These are phyloP conservation scores for Hydrocynus forskahlii DNA, from an alignment of 2,797 vertebrate genomes.

Conservation along the genomic window DNA sequence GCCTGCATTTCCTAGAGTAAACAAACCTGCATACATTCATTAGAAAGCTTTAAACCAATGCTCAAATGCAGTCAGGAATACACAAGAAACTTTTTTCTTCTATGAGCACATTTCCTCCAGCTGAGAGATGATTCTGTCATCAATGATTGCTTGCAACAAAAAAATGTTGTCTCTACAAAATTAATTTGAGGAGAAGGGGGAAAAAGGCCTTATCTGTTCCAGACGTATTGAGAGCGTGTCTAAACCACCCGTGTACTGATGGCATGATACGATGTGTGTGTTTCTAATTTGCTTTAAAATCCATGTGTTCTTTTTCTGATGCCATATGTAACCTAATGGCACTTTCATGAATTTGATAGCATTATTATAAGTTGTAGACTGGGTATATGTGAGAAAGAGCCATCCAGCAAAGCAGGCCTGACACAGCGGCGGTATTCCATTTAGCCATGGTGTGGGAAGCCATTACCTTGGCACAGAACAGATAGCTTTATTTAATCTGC, in stretches of 20 bases:
- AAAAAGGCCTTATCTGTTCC: conserved; percentile 49
- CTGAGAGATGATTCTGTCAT: conserved; percentile 75
- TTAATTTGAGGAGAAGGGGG: conserved; percentile 64
- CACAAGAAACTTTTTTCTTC: conserved; percentile 72
- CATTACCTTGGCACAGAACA: conserved; percentile 75
- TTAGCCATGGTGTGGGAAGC: conserved; percentile 75
- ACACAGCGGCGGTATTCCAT: conserved; percentile 72
- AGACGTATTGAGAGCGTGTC: conserved; percentile 60
- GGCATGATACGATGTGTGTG: conserved; percentile 11
- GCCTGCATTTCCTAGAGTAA: conserved; percentile 70
- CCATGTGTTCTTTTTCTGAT: not conserved
- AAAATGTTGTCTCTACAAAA: conserved; percentile 69
- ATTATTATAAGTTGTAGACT: not conserved
- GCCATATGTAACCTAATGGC: not conserved
- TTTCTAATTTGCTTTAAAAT: conserved; percentile 18
- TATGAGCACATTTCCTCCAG: conserved; percentile 74
- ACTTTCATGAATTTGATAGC: conserved; percentile 26
- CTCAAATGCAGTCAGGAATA: conserved; percentile 72
- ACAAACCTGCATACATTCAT: conserved; percentile 74
- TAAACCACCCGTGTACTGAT: conserved; percentile 15
- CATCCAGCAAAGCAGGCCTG: conserved; percentile 69
- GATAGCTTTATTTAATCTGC: conserved; percentile 80
- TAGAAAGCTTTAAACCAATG: conserved; percentile 68
- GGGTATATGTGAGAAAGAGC: conserved; percentile 43
- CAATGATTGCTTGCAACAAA: conserved; percentile 62